Conservation (phyloP, 1,140 invertebrate genomes). For the Subanguina moxae region DNA sequence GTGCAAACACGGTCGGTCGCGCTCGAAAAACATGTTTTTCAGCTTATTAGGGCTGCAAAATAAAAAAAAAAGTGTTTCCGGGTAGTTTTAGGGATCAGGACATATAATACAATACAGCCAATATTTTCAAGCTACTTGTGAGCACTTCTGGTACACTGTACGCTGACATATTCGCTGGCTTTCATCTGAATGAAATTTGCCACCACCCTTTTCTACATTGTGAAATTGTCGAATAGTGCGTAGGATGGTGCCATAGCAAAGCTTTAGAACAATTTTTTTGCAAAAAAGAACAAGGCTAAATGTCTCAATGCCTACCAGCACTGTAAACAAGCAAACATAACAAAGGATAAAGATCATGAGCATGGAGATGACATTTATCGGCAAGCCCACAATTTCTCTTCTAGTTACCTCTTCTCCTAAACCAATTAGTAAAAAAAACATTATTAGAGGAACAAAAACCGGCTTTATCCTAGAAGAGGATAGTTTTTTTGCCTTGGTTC, state of each 20-base stretch:
- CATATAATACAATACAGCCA: no score
- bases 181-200: slow-evolving; percentile 41
- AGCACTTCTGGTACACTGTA: background rate
- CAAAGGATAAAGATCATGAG: slow-evolving; percentile 52
- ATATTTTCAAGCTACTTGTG: no score
- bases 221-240: slow-evolving; percentile 57
- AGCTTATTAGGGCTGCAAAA: no score
- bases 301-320: slow-evolving; percentile 30
- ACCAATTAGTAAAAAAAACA: no score
- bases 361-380: slow-evolving; percentile 47
- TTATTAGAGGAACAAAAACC: no score
- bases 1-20: no score
- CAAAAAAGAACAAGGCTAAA: background rate
- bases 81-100: no score
- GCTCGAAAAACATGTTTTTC: no score
- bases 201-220: slow-evolving; percentile 34
- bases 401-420: slow-evolving; percentile 27
- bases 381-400: slow-evolving; percentile 38
- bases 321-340: slow-evolving; percentile 48
- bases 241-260: slow-evolving; percentile 56
- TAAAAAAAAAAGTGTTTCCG: no score
- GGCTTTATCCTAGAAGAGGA: no score
- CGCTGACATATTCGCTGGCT: slow-evolving; percentile 33
- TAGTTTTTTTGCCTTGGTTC: no score
- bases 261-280: slow-evolving; percentile 18